Percentiles rank a stretch among this genome's conserved stretches.
Evolutionary conservation across 2,888 invertebrate species (phyloP).

Genomic region (Hypolimnas misippus): DNA sequence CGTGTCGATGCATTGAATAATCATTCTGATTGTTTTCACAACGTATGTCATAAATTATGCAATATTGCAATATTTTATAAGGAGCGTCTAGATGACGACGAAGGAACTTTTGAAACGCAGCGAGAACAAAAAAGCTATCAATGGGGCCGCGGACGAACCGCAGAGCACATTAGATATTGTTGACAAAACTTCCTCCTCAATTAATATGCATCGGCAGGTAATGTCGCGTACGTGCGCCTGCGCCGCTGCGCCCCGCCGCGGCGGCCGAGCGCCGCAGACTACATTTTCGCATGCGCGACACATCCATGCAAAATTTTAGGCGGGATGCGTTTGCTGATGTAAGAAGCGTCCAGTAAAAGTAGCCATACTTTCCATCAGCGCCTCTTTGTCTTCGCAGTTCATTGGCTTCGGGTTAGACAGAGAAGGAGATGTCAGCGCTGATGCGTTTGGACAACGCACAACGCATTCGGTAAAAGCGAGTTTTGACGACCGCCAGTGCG

Average conservation of each 20-base stretch:
- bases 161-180: slow-evolving; percentile 83
- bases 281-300: slow-evolving; percentile 78
- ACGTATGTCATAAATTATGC: slow-evolving; percentile 70
- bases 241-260: slow-evolving; percentile 54
- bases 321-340: slow-evolving; percentile 79
- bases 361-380: slow-evolving; percentile 67
- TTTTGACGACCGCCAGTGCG: slow-evolving; percentile 75
- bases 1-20: slow-evolving; percentile 58
- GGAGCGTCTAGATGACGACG: slow-evolving; percentile 65
- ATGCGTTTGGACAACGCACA: slow-evolving; percentile 71
- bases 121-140: slow-evolving; percentile 73
- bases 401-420: slow-evolving; percentile 66
- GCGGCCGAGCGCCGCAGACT: slow-evolving; percentile 53
- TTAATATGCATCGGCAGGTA: slow-evolving; percentile 83
- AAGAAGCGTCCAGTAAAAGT: slow-evolving; percentile 70
- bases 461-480: slow-evolving; percentile 80
- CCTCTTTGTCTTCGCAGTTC: slow-evolving; percentile 66
- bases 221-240: slow-evolving; percentile 74
- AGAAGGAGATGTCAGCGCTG: slow-evolving; percentile 62
- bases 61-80: slow-evolving; percentile 66
- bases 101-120: slow-evolving; percentile 65
- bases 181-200: slow-evolving; percentile 82
- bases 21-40: slow-evolving; percentile 61
- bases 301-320: slow-evolving; percentile 84
- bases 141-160: slow-evolving; percentile 72